A percentile compares a stretch with the other conserved stretches of the same genome.
phyloP scores from a whole-genome alignment of 2,888 invertebrate species.

The Prenolepis imparis region DNA sequence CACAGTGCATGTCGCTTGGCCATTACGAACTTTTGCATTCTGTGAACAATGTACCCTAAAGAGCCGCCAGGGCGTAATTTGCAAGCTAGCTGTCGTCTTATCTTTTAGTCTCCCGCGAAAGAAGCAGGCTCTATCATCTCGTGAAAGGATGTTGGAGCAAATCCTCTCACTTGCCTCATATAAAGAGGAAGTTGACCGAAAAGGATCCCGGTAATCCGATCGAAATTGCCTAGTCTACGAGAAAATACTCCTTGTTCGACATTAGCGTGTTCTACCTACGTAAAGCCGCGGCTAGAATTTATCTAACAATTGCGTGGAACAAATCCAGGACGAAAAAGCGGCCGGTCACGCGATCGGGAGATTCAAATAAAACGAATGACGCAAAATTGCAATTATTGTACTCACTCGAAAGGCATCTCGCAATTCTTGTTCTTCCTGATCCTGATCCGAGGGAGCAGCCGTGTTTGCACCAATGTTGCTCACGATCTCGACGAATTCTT shows the following conservation, averaged over 20 bases:
- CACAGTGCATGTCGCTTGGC: constrained; percentile 3
- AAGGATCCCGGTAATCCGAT: constrained; percentile 23
- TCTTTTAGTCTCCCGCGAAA: not conserved
- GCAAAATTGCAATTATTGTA: constrained; percentile 37
- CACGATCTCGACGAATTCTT: constrained; percentile 95
- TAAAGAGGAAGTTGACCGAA: constrained; percentile 21
- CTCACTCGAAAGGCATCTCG: constrained; percentile 94
- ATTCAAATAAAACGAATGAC: constrained; percentile 8
- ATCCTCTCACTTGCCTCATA: constrained; percentile 14
- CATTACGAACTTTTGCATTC: constrained; percentile 36
- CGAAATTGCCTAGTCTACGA: constrained; percentile 28
- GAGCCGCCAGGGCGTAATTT: not conserved
- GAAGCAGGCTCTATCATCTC: constrained; percentile 7
- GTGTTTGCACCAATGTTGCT: constrained; percentile 91
- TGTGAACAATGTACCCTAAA: not conserved
- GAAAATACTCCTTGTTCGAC: constrained; percentile 29
- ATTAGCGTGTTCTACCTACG: not conserved
- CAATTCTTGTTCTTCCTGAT: constrained; percentile 94
- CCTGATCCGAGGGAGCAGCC: constrained; percentile 91
- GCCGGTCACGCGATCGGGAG: not conserved
- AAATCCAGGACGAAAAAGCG: not conserved
- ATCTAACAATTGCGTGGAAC: not conserved
- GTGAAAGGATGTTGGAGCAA: constrained; percentile 27
- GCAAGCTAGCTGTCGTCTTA: not conserved
- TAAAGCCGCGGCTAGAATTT: not conserved